phyloP scores from a whole-genome alignment of 2,113 vertebrate species.

The Columba livia region DNA sequence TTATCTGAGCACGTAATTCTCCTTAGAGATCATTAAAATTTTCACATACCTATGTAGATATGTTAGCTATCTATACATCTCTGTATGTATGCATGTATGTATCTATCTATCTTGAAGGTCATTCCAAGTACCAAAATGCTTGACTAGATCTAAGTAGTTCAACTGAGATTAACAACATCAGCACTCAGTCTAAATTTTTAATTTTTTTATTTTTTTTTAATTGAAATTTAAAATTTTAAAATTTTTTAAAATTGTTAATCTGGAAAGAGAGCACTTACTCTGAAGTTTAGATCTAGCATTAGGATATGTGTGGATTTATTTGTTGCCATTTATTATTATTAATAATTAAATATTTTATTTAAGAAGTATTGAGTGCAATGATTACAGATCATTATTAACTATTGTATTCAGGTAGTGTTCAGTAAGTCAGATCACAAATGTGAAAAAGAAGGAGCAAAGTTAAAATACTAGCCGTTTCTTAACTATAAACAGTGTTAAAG shows the following conservation, averaged over 20 bases:
- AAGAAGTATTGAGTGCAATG: background rate
- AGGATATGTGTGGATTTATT: background rate
- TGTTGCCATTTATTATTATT: background rate
- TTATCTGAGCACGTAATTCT: background rate
- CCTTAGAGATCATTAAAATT: background rate
- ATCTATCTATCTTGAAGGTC: background rate
- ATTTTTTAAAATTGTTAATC: too few relatives aligned
- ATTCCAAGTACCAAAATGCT: background rate
- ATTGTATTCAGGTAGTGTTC: background rate
- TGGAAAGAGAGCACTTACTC: background rate
- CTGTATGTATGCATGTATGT: background rate
- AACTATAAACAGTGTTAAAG: background rate
- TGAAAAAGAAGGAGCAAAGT: background rate
- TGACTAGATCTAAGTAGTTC: background rate
- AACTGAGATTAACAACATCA: background rate
- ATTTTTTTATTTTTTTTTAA: too few relatives aligned
- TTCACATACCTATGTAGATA: background rate
- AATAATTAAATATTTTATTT: background rate
- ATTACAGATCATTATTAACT: background rate
- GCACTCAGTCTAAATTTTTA: background rate
- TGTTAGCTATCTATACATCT: background rate
- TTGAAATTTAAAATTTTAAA: too few relatives aligned
- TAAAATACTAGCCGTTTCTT: background rate
- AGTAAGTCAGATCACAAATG: background rate
- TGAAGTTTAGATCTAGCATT: background rate